Base-by-base conservation (phyloP, 2,113 vertebrate species). In the Apteryx owenii region DNA sequence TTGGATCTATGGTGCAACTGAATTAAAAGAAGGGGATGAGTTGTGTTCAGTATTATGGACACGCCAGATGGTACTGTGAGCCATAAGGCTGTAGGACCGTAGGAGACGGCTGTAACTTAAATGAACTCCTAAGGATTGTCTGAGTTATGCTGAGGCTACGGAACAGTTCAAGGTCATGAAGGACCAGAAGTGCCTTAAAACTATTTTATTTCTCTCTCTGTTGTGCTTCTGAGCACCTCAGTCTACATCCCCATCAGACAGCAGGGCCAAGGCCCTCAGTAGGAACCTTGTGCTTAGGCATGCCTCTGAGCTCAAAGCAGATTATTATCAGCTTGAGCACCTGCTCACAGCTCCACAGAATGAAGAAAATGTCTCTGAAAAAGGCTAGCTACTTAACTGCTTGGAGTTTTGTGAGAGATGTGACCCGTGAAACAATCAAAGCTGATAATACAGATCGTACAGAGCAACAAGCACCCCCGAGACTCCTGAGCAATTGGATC, bases 381-480 rank as follows among this genome's bases (percentile, higher is more conserved):
- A 56, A 58, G 53, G 5, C 69, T 56, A 1, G 0, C 22, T 62
- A 50, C 7, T n/a, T 48, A 53, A 72, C 44, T 16, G 38, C 38
- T 64, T 40, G 25, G 65, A 20, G 60, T 16, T 88, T 56, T 50
- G 60, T 4, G 1, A 73, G 60, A 4, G 46, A 21, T 8, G 18
- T n/a, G 42, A 40, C 40, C 21, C 58, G 48, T 17, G 54, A 62
- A 79, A 36, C 29, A 66, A 12, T 18, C 25, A 26, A 61, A 66
- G 14, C 10, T 1, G 0, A 2, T 9, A 10, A 29, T 0, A 28
- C 25, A 38, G 66, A 29, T 18, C 12, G 4, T 0, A 10, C 54
- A 64, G 72, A 48, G 53, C 53, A 38, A 14, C 38, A 25, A 33
- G 42, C 19, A 51, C 29, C 9, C n/a, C 26, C 4, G 20, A 56